Evolutionary conservation across 92 coral and sea anemone species (phyloP).

Genomic region (Blastomussa wellsi): DNA sequence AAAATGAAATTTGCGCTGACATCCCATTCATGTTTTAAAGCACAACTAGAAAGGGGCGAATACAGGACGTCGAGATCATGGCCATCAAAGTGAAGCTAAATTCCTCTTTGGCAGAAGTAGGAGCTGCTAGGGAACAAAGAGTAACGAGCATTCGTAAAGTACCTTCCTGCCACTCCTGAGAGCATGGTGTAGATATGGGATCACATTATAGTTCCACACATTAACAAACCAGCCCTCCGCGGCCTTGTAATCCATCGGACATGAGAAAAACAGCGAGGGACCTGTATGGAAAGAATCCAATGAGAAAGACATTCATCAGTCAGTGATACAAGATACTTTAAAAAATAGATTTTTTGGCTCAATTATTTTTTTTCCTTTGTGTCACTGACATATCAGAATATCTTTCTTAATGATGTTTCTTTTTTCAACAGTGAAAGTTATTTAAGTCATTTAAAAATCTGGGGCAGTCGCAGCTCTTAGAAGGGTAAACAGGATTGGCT

Average conservation of each 20-base stretch:
- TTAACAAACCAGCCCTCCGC: constrained; percentile 87
- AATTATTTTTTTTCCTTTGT: no score
- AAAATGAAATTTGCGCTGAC: no score
- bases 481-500: no score
- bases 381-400: no score
- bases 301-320: not conserved
- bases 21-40: not conserved
- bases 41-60: not conserved
- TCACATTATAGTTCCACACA: constrained; percentile 86
- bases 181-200: constrained; percentile 81
- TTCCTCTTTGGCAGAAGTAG: not conserved
- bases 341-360: no score
- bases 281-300: constrained; percentile 31
- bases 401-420: no score
- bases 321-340: not conserved
- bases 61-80: not conserved
- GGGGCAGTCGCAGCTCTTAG: no score
- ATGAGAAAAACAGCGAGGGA: constrained; percentile 83
- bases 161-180: constrained; percentile 79
- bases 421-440: no score
- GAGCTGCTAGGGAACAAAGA: not conserved
- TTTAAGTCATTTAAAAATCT: no score
- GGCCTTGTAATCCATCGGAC: constrained; percentile 80
- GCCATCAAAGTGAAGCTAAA: not conserved
- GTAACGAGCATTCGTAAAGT: not conserved